Evolutionary conservation across 2,797 vertebrate species (phyloP).

Genomic region (Sebastes hubbsi): DNA sequence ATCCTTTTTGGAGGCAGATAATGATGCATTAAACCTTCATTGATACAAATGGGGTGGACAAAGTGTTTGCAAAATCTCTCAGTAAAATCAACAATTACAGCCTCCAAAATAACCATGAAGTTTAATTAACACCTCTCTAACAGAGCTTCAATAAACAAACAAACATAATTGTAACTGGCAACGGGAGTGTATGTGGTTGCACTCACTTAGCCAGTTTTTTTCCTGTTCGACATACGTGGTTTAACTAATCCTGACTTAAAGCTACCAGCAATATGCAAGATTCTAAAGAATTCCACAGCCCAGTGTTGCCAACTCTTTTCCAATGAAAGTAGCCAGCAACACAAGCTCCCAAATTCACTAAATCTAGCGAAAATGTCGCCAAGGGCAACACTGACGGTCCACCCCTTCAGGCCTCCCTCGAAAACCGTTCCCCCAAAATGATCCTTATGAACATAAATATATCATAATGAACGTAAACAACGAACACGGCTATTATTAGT

Average conservation of each 20-base stretch:
- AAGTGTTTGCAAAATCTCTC: neutral
- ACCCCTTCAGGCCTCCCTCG: too few species aligned
- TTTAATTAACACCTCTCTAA: neutral
- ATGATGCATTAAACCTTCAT: neutral
- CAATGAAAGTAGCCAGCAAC: rapidly evolving
- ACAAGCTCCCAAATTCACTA: too few species aligned
- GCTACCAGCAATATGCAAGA: too few species aligned
- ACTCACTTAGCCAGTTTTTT: neutral
- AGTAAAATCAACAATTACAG: neutral
- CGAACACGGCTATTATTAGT: too few species aligned
- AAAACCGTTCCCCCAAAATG: too few species aligned
- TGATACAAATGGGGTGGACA: neutral
- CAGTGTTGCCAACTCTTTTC: too few species aligned
- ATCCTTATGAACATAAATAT: too few species aligned
- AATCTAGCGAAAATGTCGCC: too few species aligned
- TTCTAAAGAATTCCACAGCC: too few species aligned
- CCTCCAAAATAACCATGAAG: neutral
- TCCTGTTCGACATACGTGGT: neutral
- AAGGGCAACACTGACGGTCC: too few species aligned
- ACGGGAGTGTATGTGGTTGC: neutral
- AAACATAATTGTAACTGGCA: neutral
- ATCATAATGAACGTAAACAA: too few species aligned
- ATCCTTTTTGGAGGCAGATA: too few species aligned
- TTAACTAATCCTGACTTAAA: neutral
- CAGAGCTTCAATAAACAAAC: neutral